phyloP scores from a whole-genome alignment of 2,797 vertebrate species.

The Aulostomus chinensis region DNA sequence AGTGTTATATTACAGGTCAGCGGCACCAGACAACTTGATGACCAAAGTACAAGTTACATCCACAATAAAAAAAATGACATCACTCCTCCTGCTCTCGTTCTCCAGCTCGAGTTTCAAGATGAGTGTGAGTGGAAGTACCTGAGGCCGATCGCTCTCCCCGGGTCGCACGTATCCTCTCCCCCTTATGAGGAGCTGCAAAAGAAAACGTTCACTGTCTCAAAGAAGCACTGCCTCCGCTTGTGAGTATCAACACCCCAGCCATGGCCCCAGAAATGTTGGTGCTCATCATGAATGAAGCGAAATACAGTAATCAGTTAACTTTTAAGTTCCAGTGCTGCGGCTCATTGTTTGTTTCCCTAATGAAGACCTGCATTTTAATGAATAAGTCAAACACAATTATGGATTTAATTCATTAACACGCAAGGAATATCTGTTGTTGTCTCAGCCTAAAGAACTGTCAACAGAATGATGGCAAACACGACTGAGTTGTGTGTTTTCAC shows the following conservation, averaged over 20 bases:
- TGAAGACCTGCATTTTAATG: too few species aligned
- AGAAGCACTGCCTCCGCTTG: constrained; percentile 75
- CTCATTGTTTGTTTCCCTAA: too few species aligned
- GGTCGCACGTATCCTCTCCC: constrained; percentile 29
- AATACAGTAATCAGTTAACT: not conserved
- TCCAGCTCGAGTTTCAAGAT: constrained; percentile 70
- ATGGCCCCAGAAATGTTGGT: too few species aligned
- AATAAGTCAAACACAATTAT: too few species aligned
- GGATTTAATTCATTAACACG: too few species aligned
- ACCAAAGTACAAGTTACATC: not conserved
- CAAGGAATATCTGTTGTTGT: too few species aligned
- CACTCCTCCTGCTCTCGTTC: not conserved
- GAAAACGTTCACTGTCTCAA: constrained; percentile 68
- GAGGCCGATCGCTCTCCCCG: constrained; percentile 55
- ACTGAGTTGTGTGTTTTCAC: too few species aligned
- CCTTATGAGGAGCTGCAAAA: constrained; percentile 67
- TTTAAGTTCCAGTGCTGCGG: too few species aligned
- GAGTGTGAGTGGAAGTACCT: constrained; percentile 62
- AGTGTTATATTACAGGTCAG: constrained; percentile 77
- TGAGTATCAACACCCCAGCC: too few species aligned
- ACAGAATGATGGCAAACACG: too few species aligned
- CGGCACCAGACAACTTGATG: constrained; percentile 6
- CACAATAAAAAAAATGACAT: not conserved
- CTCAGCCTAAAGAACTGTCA: too few species aligned
- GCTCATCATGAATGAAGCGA: not conserved